These are phyloP conservation scores for Austrolebias charrua DNA, from an alignment of 2,797 vertebrate species.

Conservation along the genomic window DNA sequence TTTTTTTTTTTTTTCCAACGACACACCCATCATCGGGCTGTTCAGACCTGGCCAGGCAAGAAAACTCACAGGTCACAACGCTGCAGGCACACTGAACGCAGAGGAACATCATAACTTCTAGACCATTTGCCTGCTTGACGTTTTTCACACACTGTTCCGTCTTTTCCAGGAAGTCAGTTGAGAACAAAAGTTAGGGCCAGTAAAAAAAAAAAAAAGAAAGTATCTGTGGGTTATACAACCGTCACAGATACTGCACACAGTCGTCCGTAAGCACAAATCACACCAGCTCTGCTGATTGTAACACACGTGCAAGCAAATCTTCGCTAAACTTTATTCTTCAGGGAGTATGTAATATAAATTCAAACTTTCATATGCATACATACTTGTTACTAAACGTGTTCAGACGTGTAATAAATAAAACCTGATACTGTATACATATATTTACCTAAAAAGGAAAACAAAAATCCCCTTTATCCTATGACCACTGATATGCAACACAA, in stretches of 20 bases:
- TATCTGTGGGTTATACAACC: background rate
- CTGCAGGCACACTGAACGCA: constrained; percentile 40
- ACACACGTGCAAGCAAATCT: constrained; percentile 19
- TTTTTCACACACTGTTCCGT: constrained; percentile 29
- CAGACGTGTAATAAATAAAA: too few species aligned
- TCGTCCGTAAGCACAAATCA: background rate
- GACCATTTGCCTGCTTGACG: constrained; percentile 10
- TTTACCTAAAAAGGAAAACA: constrained; percentile 1
- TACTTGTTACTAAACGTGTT: too few species aligned
- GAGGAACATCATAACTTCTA: constrained; percentile 16
- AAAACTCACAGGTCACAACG: constrained; percentile 66
- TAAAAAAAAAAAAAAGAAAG: background rate
- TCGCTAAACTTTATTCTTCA: background rate
- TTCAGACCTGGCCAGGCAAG: constrained; percentile 72
- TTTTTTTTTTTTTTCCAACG: background rate
- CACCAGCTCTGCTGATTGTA: constrained; percentile 40
- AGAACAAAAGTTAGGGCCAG: constrained; percentile 14
- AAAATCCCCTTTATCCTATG: constrained; percentile 5
- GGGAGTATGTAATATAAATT: background rate
- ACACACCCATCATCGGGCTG: constrained; percentile 62
- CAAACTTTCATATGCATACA: background rate
- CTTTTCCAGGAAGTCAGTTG: constrained; percentile 8
- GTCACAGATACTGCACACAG: background rate
- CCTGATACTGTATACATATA: too few species aligned
- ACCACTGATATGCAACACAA: constrained; percentile 16